Evolutionary conservation across 2,888 invertebrate genomes (phyloP).

Genomic region (Graphium colonna): DNA sequence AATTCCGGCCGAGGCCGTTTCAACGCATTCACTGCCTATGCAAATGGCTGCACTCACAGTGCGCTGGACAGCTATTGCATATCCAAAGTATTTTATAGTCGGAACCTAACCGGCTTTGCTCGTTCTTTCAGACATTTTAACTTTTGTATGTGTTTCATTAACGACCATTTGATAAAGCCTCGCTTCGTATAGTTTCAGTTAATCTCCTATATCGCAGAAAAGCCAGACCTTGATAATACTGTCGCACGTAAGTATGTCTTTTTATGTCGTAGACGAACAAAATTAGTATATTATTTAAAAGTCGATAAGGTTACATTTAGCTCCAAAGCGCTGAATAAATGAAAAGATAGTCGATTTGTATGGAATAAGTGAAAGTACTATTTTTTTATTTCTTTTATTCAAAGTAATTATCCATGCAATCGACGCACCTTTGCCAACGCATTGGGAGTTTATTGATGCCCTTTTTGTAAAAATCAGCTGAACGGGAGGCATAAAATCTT

Average conservation of each 20-base stretch:
- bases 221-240: background rate
- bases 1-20: slow-evolving; percentile 70
- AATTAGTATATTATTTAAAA: too few species aligned
- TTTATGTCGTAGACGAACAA: background rate
- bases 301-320: too few species aligned
- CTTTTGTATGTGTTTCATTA: slow-evolving; percentile 23
- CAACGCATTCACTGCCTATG: slow-evolving; percentile 64
- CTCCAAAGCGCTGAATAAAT: too few species aligned
- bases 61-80: slow-evolving; percentile 66
- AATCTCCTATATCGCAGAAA: background rate
- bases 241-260: too few species aligned
- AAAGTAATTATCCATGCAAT: too few species aligned
- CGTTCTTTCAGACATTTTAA: slow-evolving; percentile 38
- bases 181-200: background rate
- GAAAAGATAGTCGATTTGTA: too few species aligned
- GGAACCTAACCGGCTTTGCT: slow-evolving; percentile 41
- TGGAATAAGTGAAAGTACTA: too few species aligned
- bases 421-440: too few species aligned
- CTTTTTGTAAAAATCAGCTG: too few species aligned
- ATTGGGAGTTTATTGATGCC: too few species aligned
- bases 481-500: too few species aligned
- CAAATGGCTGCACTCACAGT: slow-evolving; percentile 62
- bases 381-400: too few species aligned
- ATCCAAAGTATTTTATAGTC: slow-evolving; percentile 61
- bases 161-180: slow-evolving; percentile 18